A percentile compares a stretch with the other conserved stretches of the same genome.
These are phyloP conservation scores for Aphidoletes aphidimyza DNA, from an alignment of 2,888 invertebrate species.

Conservation along the genomic window DNA sequence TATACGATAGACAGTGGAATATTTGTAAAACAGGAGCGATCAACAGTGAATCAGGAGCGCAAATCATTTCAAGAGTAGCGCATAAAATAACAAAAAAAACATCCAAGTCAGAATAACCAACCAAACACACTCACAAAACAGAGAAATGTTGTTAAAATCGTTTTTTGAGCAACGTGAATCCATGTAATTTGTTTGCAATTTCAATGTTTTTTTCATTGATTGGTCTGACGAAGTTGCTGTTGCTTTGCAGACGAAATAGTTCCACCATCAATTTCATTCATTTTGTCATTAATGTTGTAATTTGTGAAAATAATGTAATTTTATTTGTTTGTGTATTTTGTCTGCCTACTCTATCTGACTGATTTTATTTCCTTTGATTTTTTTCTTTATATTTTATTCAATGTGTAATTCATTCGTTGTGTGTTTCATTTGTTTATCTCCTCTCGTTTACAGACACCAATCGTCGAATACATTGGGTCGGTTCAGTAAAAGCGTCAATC, in stretches of 20 bases:
- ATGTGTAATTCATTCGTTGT: too few species aligned
- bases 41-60: too few species aligned
- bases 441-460: conserved; percentile 39
- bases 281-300: conserved; percentile 43
- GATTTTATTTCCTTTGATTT: not conserved
- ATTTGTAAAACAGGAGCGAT: too few species aligned
- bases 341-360: too few species aligned
- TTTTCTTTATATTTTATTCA: not conserved
- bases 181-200: conserved; percentile 45
- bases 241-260: conserved; percentile 19
- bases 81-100: not conserved
- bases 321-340: not conserved
- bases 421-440: not conserved
- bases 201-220: conserved; percentile 6
- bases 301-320: conserved; percentile 37
- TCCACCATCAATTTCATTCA: conserved; percentile 32
- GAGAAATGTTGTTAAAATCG: conserved; percentile 38
- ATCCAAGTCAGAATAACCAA: not conserved
- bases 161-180: conserved; percentile 37
- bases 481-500: conserved; percentile 84
- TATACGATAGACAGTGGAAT: not conserved
- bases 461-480: conserved; percentile 78
- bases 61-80: too few species aligned
- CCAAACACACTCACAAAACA: conserved; percentile 2
- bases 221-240: too few species aligned